Evolutionary conservation across 2,113 vertebrate species (phyloP).

Genomic region (Barnardius zonarius): DNA sequence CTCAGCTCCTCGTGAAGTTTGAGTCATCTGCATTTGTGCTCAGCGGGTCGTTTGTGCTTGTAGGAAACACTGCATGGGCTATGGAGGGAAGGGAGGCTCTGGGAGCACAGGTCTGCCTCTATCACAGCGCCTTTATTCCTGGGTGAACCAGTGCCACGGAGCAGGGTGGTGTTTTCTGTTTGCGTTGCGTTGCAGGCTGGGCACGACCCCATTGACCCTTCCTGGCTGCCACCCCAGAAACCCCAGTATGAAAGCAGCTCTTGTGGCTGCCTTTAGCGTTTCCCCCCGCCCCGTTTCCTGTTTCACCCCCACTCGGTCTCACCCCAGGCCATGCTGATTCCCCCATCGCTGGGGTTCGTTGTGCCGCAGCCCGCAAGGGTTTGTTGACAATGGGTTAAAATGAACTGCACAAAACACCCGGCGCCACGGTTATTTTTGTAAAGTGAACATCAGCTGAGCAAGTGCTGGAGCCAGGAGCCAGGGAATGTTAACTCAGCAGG

Average conservation of each 20-base stretch:
- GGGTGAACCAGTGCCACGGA: neutral
- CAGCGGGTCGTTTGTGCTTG: rapidly evolving
- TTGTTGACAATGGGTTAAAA: slow-evolving; percentile 15
- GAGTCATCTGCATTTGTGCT: neutral
- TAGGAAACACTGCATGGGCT: neutral
- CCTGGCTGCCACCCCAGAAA: neutral
- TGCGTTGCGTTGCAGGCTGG: neutral
- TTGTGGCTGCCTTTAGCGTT: neutral
- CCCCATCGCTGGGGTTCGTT: neutral
- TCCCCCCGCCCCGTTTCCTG: neutral
- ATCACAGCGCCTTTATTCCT: neutral
- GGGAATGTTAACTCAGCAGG: slow-evolving; percentile 12
- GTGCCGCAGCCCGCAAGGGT: neutral
- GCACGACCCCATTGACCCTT: neutral
- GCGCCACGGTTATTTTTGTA: slow-evolving; percentile 30
- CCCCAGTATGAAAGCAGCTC: neutral
- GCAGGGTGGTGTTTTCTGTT: neutral
- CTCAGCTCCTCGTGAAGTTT: neutral
- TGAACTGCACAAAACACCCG: neutral
- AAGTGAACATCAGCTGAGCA: neutral
- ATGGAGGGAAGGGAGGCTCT: neutral
- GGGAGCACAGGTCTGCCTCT: neutral
- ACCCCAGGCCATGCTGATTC: neutral
- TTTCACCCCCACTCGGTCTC: neutral
- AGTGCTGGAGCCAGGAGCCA: neutral